Base-by-base conservation (phyloP, 2,888 invertebrate species). In the Salticus scenicus region DNA sequence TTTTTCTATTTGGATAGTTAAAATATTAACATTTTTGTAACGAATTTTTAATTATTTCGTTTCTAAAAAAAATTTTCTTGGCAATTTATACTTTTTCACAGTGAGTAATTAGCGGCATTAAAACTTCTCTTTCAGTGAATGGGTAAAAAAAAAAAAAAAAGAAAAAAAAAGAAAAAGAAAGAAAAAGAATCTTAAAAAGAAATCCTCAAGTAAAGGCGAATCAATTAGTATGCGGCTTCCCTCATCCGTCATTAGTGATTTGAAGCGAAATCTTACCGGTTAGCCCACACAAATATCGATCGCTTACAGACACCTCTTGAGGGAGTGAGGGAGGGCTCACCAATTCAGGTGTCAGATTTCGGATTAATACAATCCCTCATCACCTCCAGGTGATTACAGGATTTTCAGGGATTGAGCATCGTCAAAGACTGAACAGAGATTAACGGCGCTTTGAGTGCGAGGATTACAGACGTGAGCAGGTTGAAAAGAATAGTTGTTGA, bases 321-420 rank as follows among this genome's bases (percentile, higher is more conserved):
- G 8, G n/a, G 47, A 47, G 24, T 2, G 20, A n/a, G 24, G 24
- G 57, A 17, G 20, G 20, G 57, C 4, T 20, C 2, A 2, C 20
- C 24, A 24, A 17, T 57, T 57, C 57, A 57, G 24, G 57, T 57
- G 57, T 57, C 57, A 57, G 57, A 57, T 57, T 57, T 24, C 24
- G 57, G 57, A 57, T 57, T 57, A 57, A 57, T 57, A 24, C 57
- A 57, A 57, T 57, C 57, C 57, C 57, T 57, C 57, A 24, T 57
- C 57, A 57, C 24, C 57, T 20, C 7, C 57, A 57, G 57, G 57
- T 57, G 57, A 57, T 57, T 57, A 57, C 24, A 24, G 57, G 57
- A 57, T 57, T 57, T 57, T 12, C 1, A 17, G 57, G 57, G 17
- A 47, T 47, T 17, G 47, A 47, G 47, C 12, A 5, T 37, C 37